Evolutionary conservation across 1,140 invertebrate species (phyloP), one percentile per base, ranked within the genome.

Genomic region (Penaeus vannamei): DNA sequence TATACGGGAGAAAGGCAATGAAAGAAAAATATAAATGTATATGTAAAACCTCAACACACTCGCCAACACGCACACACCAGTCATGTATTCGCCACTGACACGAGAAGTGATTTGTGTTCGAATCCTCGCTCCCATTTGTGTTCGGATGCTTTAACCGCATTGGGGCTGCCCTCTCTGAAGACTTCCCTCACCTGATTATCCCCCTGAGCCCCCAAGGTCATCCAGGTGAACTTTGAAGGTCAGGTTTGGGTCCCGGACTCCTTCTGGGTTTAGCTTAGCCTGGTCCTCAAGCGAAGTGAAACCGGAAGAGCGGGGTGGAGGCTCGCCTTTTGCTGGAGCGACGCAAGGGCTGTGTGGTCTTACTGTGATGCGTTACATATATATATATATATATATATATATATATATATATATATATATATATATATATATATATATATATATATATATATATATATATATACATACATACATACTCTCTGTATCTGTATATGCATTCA

Each of bases 121-220:
- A 42, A 42, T 42, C 4, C 36, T 42, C 10, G 53, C 17, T 53
- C 53, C 17, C 10, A 53, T 53, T 53, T 17, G 10, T 53, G 53
- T 53, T 53, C 46, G 22, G 36, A 42, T 62, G 62, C 32, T 36
- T 42, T 26, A 61, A 14, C 62, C 83, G 29, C 62, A 61, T 32
- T 76, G 72, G 29, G 42, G 22, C 72, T 76, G 42, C 72, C 53
- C 64, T 53, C 69, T 59, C 36, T 29, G n/a, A n/a, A 29, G 84
- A 46, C 36, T n/a, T 53, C 64, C 87, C 87, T 89, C 87, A 89
- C 87, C 87, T 89, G 87, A 89, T 83, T 89, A 84, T 89, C 82
- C 76, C 87, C 76, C 87, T 89, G 87, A 89, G 87, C 87, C 87
- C 87, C 69, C 87, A 89, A 89, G 87, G 87, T 89, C 87, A 84